Evolutionary conservation across 2,797 vertebrate genomes (phyloP), one percentile per base, ranked within the genome.

Genomic region (Eulemur albifrons): DNA sequence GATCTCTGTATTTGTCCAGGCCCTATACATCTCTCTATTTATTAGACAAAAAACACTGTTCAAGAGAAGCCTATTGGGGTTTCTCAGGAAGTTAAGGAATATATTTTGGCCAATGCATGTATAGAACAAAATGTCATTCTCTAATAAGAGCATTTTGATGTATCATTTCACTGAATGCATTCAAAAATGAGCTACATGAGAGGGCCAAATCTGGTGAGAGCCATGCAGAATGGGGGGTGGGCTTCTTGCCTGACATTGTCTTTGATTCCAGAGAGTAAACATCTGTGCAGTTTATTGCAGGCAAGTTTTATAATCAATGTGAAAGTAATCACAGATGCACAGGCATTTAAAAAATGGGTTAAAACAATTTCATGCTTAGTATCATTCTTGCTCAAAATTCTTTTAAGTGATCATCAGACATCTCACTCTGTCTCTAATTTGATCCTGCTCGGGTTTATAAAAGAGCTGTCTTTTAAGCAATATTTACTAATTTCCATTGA

Each of bases 281-380:
- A 80, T 77, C 61, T 87, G 23, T 83, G 54, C 4, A 54, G n/a
- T 94, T 90, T 73, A 57, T 59, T 88, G 50, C 52, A 59, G 20
- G 57, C 0, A 20, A 76, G 7, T 94, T 93, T 57, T 7, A 14
- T 84, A 69, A 88, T 70, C 54, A 76, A 12, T 48, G 35, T 81
- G 67, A 72, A 89, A 76, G 45, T 80, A 77, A 75, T 70, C 61
- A 82, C 45, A 88, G 43, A 38, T 10, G 14, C 12, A 43, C 7
- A 82, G 40, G 18, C 9, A 65, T 50, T 96, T 93, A 35, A 75
- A 94, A 59, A 92, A 45, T 73, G 32, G 43, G 10, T 63, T 69
- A 82, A 93, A 93, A 69, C 18, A 93, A 32, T 79, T 88, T 85
- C 63, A 67, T 93, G 27, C 38, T 80, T 91, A 92, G 12, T 65